Conservation (phyloP, 2,888 invertebrate genomes). For the Cyaniris semiargus region DNA sequence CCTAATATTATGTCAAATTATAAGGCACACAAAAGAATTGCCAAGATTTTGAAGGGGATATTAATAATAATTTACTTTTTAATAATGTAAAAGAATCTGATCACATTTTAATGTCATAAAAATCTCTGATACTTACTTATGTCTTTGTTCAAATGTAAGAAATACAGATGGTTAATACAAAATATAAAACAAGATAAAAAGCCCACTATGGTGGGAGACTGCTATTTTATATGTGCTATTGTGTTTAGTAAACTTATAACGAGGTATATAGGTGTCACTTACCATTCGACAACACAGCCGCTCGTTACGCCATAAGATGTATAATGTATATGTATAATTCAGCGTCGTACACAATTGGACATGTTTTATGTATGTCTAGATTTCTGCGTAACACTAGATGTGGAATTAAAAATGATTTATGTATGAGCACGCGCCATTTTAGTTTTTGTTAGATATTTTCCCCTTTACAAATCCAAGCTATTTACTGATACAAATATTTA, state of each 20-base stretch:
- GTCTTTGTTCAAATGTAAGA: no score
- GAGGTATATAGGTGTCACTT: background rate
- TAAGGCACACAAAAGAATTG: no score
- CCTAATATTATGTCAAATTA: no score
- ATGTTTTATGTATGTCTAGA: constrained; percentile 21
- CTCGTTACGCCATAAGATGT: constrained; percentile 4
- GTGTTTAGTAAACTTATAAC: background rate
- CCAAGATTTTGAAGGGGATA: no score
- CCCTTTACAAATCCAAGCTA: background rate
- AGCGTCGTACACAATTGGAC: constrained; percentile 7
- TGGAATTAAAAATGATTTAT: constrained; percentile 28
- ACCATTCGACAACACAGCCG: constrained; percentile 3
- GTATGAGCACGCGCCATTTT: constrained; percentile 10
- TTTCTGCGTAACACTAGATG: background rate
- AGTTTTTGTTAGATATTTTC: background rate
- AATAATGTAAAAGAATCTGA: no score
- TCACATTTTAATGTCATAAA: no score
- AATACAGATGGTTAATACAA: no score
- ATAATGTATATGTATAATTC: constrained; percentile 3
- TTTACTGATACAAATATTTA: no score
- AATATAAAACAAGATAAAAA: no score
- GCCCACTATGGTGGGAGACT: no score
- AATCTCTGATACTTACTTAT: no score
- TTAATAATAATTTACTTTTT: no score
- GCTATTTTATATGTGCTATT: background rate